phyloP scores from a whole-genome alignment of 2,888 invertebrate species.

The Phasia obesa region DNA sequence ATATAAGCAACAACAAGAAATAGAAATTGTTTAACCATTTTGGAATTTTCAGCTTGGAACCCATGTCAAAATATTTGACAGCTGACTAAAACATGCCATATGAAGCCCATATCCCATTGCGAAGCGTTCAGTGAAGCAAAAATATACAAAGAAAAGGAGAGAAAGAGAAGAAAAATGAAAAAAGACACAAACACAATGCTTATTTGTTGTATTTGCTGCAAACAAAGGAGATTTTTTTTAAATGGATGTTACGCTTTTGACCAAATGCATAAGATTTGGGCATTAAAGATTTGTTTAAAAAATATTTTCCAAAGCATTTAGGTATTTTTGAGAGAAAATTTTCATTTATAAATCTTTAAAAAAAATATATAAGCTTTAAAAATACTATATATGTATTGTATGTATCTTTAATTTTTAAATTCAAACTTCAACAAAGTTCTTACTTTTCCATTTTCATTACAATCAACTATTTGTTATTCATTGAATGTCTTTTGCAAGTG shows the following conservation, averaged over 20 bases:
- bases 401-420: no score
- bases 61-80: constrained; percentile 83
- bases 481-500: constrained; percentile 28
- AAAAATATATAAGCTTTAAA: no score
- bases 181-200: no score
- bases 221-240: constrained; percentile 1
- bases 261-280: constrained; percentile 8
- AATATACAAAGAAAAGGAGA: constrained; percentile 24
- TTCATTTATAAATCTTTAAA: no score
- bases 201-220: background rate
- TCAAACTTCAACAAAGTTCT: background rate
- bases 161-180: background rate
- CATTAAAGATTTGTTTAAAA: no score
- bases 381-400: no score
- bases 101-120: constrained; percentile 75
- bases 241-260: background rate
- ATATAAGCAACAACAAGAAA: constrained; percentile 34
- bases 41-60: constrained; percentile 76
- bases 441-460: background rate
- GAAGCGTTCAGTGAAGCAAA: constrained; percentile 69
- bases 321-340: no score
- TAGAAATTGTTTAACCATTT: constrained; percentile 63
- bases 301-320: no score
- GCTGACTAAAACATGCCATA: constrained; percentile 83
- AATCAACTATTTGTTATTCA: constrained; percentile 63